phyloP scores from a whole-genome alignment of 2,888 invertebrate genomes.

The Drosophila imparisetae region DNA sequence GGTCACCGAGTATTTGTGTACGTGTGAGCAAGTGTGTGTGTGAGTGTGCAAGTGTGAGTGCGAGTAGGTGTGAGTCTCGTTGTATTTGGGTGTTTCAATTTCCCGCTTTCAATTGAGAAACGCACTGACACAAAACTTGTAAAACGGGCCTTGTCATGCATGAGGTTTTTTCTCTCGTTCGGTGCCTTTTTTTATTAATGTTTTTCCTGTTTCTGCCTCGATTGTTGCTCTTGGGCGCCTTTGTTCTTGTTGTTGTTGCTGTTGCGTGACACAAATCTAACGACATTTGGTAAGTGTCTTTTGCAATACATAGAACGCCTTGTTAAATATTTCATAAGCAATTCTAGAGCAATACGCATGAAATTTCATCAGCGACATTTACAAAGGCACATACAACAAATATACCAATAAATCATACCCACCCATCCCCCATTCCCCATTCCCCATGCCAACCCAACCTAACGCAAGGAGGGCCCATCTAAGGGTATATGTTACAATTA shows the following conservation, averaged over 20 bases:
- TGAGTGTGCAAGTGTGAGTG: background rate
- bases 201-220: conserved; percentile 64
- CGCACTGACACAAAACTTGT: conserved; percentile 65
- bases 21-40: conserved; percentile 15
- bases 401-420: background rate
- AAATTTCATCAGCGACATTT: conserved; percentile 25
- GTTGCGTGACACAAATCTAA: conserved; percentile 74
- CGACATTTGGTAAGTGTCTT: conserved; percentile 43
- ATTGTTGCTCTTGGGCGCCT: conserved; percentile 36
- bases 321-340: conserved; percentile 73
- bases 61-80: background rate
- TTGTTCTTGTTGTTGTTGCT: conserved; percentile 24
- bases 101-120: conserved; percentile 70
- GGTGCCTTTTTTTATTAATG: conserved; percentile 67
- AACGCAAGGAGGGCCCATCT: background rate
- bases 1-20: conserved; percentile 49
- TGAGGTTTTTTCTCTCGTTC: conserved; percentile 39
- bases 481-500: conserved; percentile 58
- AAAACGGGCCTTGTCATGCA: conserved; percentile 75
- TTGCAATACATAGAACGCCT: conserved; percentile 37
- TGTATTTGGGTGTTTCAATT: conserved; percentile 5
- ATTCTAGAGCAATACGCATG: conserved; percentile 39
- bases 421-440: background rate
- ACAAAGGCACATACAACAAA: background rate
- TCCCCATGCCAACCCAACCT: background rate